Percentiles rank a stretch among this genome's conserved stretches.
These are phyloP conservation scores for Shargacucullia verbasci DNA, from an alignment of 2,888 invertebrate genomes.

Conservation along the genomic window DNA sequence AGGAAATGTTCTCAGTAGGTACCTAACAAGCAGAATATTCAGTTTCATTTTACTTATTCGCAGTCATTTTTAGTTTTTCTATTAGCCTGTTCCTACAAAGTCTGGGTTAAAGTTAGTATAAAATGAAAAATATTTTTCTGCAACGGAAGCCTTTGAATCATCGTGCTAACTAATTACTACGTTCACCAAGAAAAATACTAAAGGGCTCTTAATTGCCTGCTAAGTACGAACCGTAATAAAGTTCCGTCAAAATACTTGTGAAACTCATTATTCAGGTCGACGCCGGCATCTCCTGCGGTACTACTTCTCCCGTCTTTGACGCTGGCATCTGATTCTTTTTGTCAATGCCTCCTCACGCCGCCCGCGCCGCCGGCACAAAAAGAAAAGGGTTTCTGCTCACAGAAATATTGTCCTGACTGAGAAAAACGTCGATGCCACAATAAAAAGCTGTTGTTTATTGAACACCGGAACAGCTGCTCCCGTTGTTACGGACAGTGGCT, in stretches of 20 bases:
- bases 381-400: conserved; percentile 44
- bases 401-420: conserved; percentile 46
- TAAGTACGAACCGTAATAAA: conserved; percentile 68
- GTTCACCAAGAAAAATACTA: conserved; percentile 65
- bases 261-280: conserved; percentile 70
- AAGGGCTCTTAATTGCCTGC: conserved; percentile 68
- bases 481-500: conserved; percentile 34
- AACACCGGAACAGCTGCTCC: conserved; percentile 53
- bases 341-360: conserved; percentile 46
- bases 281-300: conserved; percentile 55
- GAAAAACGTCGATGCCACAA: conserved; percentile 45
- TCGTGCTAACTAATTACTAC: conserved; percentile 63
- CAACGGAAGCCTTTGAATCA: conserved; percentile 49
- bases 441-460: conserved; percentile 59
- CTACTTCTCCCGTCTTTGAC: conserved; percentile 63
- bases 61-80: conserved; percentile 21
- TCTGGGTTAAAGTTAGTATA: conserved; percentile 29
- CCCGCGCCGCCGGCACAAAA: conserved; percentile 31
- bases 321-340: conserved; percentile 62
- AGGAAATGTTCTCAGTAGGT: background rate
- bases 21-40: conserved; percentile 1
- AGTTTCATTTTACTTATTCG: conserved; percentile 19
- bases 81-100: conserved; percentile 26
- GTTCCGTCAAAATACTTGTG: conserved; percentile 71
- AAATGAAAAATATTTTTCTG: conserved; percentile 43